These are phyloP conservation scores for Alligator mississippiensis DNA, from an alignment of 2,113 vertebrate species.

Conservation along the genomic window DNA sequence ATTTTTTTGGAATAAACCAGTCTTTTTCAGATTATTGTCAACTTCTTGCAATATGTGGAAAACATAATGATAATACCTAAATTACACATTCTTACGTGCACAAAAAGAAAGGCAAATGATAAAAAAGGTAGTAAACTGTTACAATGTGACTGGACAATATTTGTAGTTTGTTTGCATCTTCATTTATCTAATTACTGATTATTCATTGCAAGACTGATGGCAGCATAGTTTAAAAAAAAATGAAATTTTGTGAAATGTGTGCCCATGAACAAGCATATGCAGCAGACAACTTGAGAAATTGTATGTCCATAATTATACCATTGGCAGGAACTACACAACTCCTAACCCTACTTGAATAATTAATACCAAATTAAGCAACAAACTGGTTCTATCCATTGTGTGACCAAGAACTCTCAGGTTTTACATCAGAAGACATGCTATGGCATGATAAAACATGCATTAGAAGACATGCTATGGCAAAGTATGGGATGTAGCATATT, in stretches of 20 bases:
- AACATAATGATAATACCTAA: background rate
- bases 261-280: background rate
- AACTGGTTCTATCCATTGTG: accelerated
- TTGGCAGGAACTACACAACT: background rate
- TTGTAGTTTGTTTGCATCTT: accelerated
- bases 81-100: accelerated
- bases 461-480: background rate
- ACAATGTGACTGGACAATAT: background rate
- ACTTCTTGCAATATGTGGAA: accelerated
- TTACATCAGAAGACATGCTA: background rate
- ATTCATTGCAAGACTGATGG: background rate
- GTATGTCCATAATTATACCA: background rate
- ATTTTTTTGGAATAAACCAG: background rate
- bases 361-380: background rate
- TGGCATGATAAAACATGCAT: too few relatives aligned
- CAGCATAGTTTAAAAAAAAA: background rate
- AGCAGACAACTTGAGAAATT: background rate
- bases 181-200: background rate
- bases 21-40: background rate
- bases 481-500: background rate
- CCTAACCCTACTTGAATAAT: background rate
- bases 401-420: background rate
- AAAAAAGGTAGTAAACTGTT: background rate
- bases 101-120: background rate
- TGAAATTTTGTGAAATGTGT: background rate